Conservation (phyloP, 1,140 invertebrate genomes). For the Drosophila saltans region DNA sequence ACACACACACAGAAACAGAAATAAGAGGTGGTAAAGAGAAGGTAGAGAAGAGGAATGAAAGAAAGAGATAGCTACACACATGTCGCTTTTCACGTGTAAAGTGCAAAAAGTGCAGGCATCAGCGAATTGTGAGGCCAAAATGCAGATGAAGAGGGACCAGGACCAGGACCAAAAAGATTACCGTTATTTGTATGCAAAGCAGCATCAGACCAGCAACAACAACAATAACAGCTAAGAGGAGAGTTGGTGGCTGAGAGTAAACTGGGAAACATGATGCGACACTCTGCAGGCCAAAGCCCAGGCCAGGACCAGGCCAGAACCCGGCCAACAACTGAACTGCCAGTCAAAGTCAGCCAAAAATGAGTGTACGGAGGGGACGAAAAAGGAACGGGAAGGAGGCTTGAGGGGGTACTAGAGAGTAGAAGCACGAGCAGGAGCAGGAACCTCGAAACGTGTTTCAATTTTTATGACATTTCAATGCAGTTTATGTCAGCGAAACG, state of each 20-base stretch:
- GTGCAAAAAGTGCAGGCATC: conserved; percentile 68
- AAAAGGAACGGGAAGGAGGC: background rate
- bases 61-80: conserved; percentile 5
- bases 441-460: conserved; percentile 67
- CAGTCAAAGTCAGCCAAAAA: conserved; percentile 54
- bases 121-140: conserved; percentile 47
- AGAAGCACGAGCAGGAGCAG: conserved; percentile 34
- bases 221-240: conserved; percentile 20
- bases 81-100: conserved; percentile 54
- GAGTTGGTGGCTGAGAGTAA: conserved; percentile 12
- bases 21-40: background rate
- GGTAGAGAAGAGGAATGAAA: background rate
- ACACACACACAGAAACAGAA: conserved; percentile 35
- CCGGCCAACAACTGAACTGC: conserved; percentile 42
- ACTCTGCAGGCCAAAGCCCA: conserved; percentile 35
- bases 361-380: conserved; percentile 2
- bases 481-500: conserved; percentile 77
- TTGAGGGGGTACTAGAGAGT: background rate
- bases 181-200: conserved; percentile 77
- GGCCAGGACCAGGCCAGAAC: conserved; percentile 22
- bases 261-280: conserved; percentile 40
- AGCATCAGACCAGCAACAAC: conserved; percentile 49
- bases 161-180: conserved; percentile 57
- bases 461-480: conserved; percentile 81
- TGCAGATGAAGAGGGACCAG: background rate